Base-by-base conservation (phyloP, 1,140 invertebrate genomes). In the Scaptomyza montana region DNA sequence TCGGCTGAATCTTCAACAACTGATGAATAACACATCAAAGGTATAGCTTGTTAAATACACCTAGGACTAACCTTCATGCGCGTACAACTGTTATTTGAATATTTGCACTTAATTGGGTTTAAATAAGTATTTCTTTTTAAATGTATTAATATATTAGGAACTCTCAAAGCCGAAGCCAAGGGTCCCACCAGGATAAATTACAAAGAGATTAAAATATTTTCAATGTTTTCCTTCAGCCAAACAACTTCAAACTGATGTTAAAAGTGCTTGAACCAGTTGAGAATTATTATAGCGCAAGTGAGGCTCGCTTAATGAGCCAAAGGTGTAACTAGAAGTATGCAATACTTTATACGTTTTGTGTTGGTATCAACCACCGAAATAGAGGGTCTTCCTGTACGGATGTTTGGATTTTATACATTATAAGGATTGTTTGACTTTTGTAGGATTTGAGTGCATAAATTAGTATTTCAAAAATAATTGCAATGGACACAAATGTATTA, bases 131-230 rank as follows among this genome's bases (percentile, higher is more conserved):
- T n/a, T n/a, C n/a, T n/a, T n/a, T n/a, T n/a, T n/a, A 16, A 16
- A 90, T 91, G 57, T 41, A 90, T 91, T 90, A 4, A 47, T 28
- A 50, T 43, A 67, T 62, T 56, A 54, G 89, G 84, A 79, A 91
- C 89, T 55, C 89, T 91, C 89, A 89, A 57, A 86, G 78, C 80
- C 63, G 50, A 72, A 16, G 70, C 87, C 87, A 80, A 80, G 89
- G 89, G 89, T 91, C 85, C 89, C 89, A 91, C 57, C 89, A 91
- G 59, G 89, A 91, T 60, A 91, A 90, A 91, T 82, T 89, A 77
- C 79, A 91, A 87, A 87, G 84, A 87, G 84, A 78, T 79, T 68
- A 64, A 73, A 78, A 89, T 59, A 89, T 82, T 87, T 87, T 87
- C 82, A 89, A 79, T 77, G 0, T 6, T 16, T 21, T 54, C 9